Conservation (phyloP, 2,113 vertebrate genomes). For the Brachyistius frenatus region DNA sequence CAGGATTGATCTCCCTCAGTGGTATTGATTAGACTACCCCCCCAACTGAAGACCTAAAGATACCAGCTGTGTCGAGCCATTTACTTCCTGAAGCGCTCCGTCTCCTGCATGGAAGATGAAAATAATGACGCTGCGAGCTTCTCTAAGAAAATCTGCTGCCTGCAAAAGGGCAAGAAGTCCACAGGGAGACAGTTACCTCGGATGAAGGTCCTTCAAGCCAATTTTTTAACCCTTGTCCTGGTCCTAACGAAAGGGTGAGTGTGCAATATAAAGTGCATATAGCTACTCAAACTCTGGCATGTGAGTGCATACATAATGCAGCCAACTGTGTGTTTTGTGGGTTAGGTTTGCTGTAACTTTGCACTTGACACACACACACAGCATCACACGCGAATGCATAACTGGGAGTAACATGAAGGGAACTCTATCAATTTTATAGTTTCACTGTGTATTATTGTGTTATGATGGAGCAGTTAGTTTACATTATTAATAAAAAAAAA, state of each 20-base stretch:
- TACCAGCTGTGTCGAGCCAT: constrained; percentile 78
- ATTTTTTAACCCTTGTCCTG: constrained; percentile 62
- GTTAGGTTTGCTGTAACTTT: neutral
- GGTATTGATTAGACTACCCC: constrained; percentile 78
- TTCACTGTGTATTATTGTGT: constrained; percentile 15
- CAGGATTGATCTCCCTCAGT: constrained; percentile 68
- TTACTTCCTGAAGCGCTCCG: constrained; percentile 68
- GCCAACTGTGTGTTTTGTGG: neutral
- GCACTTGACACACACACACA: neutral
- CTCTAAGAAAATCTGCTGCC: constrained; percentile 58
- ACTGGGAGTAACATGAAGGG: constrained; percentile 21
- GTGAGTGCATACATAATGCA: neutral
- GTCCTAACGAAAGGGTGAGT: constrained; percentile 24
- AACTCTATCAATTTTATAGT: constrained; percentile 6
- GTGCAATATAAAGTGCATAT: neutral
- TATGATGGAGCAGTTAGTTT: neutral
- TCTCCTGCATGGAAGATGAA: constrained; percentile 72
- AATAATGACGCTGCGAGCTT: constrained; percentile 69
- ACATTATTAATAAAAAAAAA: constrained; percentile 41
- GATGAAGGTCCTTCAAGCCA: constrained; percentile 60
- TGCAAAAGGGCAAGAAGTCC: constrained; percentile 77
- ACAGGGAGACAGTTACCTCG: constrained; percentile 63
- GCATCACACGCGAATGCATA: neutral
- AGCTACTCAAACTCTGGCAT: neutral
- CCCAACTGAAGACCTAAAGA: constrained; percentile 71